Conservation (phyloP, 2,113 vertebrate genomes). For the Hyaena hyaena region DNA sequence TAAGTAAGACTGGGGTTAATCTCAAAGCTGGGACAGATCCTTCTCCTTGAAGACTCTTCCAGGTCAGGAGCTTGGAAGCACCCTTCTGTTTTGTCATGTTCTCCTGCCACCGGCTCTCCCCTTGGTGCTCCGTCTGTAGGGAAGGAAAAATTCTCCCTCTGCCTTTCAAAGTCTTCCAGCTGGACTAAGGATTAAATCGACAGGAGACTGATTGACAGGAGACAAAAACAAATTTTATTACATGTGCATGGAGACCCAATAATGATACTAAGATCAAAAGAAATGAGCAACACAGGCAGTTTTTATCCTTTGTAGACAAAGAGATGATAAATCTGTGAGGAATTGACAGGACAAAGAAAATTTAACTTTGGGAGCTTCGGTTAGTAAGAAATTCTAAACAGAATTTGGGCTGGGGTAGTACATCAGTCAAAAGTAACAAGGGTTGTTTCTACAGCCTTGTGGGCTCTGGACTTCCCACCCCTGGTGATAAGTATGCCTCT, state of each 20-base stretch:
- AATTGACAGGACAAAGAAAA: neutral
- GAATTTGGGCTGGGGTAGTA: neutral
- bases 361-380: neutral
- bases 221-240: neutral
- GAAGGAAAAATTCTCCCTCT: neutral
- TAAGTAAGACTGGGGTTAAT: neutral
- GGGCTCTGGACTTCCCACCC: neutral
- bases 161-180: neutral
- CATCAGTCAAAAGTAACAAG: neutral
- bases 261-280: neutral
- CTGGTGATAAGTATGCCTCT: neutral
- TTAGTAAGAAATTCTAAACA: neutral
- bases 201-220: too few species aligned
- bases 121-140: neutral
- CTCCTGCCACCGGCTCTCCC: neutral
- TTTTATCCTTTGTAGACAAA: neutral
- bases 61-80: neutral
- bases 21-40: neutral
- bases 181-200: neutral
- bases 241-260: neutral
- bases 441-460: neutral
- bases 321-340: neutral
- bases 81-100: neutral
- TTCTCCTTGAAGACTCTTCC: neutral
- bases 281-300: neutral